Evolutionary conservation across 2,113 vertebrate genomes (phyloP).

Genomic region (Austrofundulus limnaeus): DNA sequence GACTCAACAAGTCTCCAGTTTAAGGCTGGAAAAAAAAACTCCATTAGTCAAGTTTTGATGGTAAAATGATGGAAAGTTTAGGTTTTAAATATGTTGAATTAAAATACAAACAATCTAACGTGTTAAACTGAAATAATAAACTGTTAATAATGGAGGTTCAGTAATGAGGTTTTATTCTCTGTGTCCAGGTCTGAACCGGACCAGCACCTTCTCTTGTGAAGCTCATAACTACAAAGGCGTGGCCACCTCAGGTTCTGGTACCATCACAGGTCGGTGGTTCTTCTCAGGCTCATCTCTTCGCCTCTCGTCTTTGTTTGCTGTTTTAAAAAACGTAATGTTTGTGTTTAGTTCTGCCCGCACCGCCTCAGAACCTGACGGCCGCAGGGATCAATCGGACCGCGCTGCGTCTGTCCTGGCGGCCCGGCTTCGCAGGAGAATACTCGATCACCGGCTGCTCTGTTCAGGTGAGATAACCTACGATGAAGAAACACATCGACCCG

Average conservation of each 20-base stretch:
- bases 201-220: constrained; percentile 87
- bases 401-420: constrained; percentile 80
- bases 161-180: not conserved
- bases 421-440: constrained; percentile 83
- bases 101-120: too few species aligned
- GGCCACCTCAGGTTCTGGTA: constrained; percentile 84
- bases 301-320: not conserved
- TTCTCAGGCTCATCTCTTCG: not conserved
- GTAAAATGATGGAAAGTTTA: too few species aligned
- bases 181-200: constrained; percentile 82
- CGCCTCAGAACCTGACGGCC: constrained; percentile 69
- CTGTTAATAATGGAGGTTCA: too few species aligned
- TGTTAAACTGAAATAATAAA: too few species aligned
- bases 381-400: constrained; percentile 70
- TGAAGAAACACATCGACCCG: constrained; percentile 22
- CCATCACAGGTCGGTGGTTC: constrained; percentile 79
- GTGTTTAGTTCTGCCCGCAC: constrained; percentile 79
- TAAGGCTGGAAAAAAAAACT: too few species aligned
- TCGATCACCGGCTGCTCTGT: constrained; percentile 80
- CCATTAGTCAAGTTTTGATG: too few species aligned
- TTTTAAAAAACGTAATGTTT: too few species aligned
- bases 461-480: constrained; percentile 82
- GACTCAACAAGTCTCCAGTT: too few species aligned
- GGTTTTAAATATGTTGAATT: too few species aligned
- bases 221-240: constrained; percentile 87